phyloP scores from a whole-genome alignment of 1,140 invertebrate species.

The Temnothorax nylanderi region DNA sequence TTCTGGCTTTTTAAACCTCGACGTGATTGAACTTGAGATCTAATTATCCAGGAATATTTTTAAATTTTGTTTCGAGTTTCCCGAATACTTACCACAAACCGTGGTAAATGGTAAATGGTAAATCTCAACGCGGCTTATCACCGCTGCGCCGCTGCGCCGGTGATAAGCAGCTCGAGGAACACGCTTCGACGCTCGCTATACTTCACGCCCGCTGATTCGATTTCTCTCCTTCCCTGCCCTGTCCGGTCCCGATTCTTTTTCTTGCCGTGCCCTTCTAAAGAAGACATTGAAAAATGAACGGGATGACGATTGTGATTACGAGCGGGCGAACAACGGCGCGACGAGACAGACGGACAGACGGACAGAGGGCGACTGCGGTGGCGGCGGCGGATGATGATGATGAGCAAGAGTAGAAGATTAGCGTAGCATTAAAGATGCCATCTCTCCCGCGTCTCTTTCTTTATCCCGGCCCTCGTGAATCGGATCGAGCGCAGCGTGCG shows the following conservation, averaged over 20 bases:
- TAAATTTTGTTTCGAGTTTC: background rate
- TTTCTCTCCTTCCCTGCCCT: slow-evolving; percentile 17
- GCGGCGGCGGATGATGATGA: slow-evolving; percentile 70
- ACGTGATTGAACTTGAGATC: background rate
- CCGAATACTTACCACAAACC: background rate
- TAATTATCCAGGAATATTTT: background rate
- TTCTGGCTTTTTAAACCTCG: background rate
- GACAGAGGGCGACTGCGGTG: slow-evolving; percentile 25
- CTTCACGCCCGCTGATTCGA: slow-evolving; percentile 65
- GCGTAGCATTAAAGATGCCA: slow-evolving; percentile 73
- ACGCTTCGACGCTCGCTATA: slow-evolving; percentile 23
- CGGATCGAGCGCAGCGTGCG: slow-evolving; percentile 55
- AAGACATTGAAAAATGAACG: slow-evolving; percentile 83
- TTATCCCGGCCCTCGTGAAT: slow-evolving; percentile 59
- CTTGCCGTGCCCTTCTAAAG: slow-evolving; percentile 72
- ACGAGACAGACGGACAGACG: slow-evolving; percentile 26
- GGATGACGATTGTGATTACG: slow-evolving; percentile 81
- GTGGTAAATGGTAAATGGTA: no score
- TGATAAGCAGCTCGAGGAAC: slow-evolving; percentile 21
- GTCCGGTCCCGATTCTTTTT: slow-evolving; percentile 70
- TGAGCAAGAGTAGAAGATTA: slow-evolving; percentile 74
- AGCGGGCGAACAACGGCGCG: slow-evolving; percentile 71
- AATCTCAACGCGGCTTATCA: background rate
- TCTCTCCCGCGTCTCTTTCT: slow-evolving; percentile 63
- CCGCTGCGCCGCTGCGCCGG: no score